Evolutionary conservation across 2,113 vertebrate genomes (phyloP), one percentile per base, ranked within the genome.

Genomic region (Prunella himalayana): DNA sequence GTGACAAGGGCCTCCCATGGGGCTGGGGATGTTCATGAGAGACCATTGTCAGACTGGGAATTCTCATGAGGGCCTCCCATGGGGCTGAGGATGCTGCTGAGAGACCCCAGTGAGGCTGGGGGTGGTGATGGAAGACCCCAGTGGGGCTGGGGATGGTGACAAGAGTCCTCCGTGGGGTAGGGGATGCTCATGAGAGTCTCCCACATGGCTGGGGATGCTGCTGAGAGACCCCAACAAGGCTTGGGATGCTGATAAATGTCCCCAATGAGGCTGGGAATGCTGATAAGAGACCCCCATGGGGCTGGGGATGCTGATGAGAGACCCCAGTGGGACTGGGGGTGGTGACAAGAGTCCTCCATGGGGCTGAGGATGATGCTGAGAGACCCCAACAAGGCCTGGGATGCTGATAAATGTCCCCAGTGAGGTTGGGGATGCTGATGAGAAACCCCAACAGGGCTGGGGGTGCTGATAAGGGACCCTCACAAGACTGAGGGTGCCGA

Each of bases 81-180:
- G 16, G 10, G 27, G n/a, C 9, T 15, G 27, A 11, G 19, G 19
- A 5, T 79, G 42, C 7, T 31, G 3, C n/a, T 0, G 0, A 12
- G 24, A 24, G 31, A 4, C 14, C 47, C 22, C 10, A 23, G 15
- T 6, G 41, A 13, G 15, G 24, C 25, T 41, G 37, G 2, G 53
- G 44, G 3, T 49, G 14, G 8, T 50, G 25, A 13, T 9, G 9
- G 4, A 47, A 20, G 37, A 6, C 5, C 15, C n/a, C 54, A 2
- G 3, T 3, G 20, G 11, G 27, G 44, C 15, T 31, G n/a, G 14
- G 14, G 24, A 4, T 79, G 42, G 7, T 28, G 3, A 37, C 0
- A 0, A 15, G 24, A 21, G 24, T 2, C 17, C 49, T 5, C 31
- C 1, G 6, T 0, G 0, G 11, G 15, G 35, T 20, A 44, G 42